Percentiles rank a stretch among this genome's conserved stretches.
phyloP scores from a whole-genome alignment of 2,888 invertebrate species.

The Oscheius onirici region DNA sequence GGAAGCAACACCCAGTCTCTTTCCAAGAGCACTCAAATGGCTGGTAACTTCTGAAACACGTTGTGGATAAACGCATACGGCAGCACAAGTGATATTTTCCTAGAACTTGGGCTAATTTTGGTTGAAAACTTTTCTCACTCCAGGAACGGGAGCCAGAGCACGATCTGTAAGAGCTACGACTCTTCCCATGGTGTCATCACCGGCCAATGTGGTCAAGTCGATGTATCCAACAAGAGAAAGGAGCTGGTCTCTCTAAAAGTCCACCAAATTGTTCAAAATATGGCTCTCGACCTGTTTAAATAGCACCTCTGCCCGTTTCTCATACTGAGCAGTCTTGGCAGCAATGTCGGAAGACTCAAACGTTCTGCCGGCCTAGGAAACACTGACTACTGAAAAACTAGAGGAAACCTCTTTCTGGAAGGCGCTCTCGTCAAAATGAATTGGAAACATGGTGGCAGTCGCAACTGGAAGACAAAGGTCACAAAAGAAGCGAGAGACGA shows the following conservation, averaged over 20 bases:
- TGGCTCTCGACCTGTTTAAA: conserved; percentile 35
- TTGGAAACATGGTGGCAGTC: not conserved
- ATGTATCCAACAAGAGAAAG: conserved; percentile 85
- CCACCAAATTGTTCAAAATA: not conserved
- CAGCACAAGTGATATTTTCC: conserved; percentile 79
- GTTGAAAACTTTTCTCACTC: conserved; percentile 29
- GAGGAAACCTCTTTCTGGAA: conserved; percentile 10
- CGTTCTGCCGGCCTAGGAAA: not conserved
- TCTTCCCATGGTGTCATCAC: conserved; percentile 79
- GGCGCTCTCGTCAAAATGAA: not conserved
- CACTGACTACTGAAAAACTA: not conserved
- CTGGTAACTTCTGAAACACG: conserved; percentile 79
- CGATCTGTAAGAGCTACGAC: conserved; percentile 84
- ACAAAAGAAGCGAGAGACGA: not conserved
- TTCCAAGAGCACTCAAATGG: conserved; percentile 37
- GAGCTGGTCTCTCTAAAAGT: conserved; percentile 73
- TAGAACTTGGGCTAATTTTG: conserved; percentile 33
- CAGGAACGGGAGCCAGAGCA: conserved; percentile 76
- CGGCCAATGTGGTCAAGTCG: conserved; percentile 90
- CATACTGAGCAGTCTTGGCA: conserved; percentile 37
- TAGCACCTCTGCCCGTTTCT: conserved; percentile 46
- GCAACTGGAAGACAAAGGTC: not conserved
- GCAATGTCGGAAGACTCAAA: conserved; percentile 54
- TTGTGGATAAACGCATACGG: conserved; percentile 94
- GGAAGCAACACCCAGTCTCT: conserved; percentile 50